Percentiles rank a stretch among this genome's conserved stretches.
Conservation (phyloP, 2,888 invertebrate genomes). For the Autographa gamma region DNA sequence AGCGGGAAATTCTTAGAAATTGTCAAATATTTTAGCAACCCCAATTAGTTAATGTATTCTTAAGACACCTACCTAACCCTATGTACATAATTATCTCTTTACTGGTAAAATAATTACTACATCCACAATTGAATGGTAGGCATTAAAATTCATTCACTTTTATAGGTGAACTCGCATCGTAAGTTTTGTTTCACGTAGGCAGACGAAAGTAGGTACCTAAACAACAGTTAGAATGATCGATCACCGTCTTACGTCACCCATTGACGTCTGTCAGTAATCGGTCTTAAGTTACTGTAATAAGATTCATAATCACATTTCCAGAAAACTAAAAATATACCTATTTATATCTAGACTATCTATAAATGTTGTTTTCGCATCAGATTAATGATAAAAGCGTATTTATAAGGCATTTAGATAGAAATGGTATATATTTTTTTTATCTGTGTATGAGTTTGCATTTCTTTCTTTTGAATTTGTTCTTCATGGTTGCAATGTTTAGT, state of each 20-base stretch:
- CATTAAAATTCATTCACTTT: conserved; percentile 9
- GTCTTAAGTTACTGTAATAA: conserved; percentile 27
- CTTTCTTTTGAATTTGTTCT: conserved; percentile 15
- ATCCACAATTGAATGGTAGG: not conserved
- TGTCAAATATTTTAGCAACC: conserved; percentile 7
- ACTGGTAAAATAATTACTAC: not conserved
- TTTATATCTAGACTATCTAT: conserved; percentile 5
- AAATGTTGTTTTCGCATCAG: conserved; percentile 36
- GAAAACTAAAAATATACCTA: not conserved
- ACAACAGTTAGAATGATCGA: conserved; percentile 32
- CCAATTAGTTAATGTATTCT: conserved; percentile 24
- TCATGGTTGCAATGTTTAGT: not conserved
- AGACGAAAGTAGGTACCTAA: not conserved
- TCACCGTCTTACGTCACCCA: conserved; percentile 34
- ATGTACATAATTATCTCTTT: not conserved
- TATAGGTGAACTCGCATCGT: conserved; percentile 11
- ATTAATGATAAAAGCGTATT: conserved; percentile 32
- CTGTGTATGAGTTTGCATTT: conserved; percentile 27
- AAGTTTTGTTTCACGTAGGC: conserved; percentile 1
- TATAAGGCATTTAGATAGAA: conserved; percentile 40
- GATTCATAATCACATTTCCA: conserved; percentile 17
- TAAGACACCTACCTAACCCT: not conserved
- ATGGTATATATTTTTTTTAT: conserved; percentile 19
- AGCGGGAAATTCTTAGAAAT: conserved; percentile 7
- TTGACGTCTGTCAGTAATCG: conserved; percentile 22